A percentile compares a stretch with the other conserved stretches of the same genome.
phyloP scores from a whole-genome alignment of 2,888 invertebrate genomes.

The Eupithecia inturbata region DNA sequence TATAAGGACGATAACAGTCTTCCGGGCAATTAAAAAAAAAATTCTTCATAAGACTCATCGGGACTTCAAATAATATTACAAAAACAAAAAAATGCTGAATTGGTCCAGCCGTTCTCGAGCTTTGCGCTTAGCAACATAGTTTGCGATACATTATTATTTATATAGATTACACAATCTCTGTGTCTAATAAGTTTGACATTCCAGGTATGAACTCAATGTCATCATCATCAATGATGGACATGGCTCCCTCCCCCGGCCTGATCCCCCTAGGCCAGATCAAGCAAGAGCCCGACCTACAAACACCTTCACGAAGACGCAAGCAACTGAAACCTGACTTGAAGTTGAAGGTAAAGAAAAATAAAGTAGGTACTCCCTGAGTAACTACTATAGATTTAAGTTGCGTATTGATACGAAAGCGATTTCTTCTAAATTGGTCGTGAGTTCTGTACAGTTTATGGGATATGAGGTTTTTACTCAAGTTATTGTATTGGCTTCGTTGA shows the following conservation, averaged over 20 bases:
- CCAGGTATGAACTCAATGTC: slow-evolving; percentile 53
- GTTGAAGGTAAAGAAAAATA: slow-evolving; percentile 79
- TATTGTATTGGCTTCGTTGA: not conserved
- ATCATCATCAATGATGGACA: slow-evolving; percentile 54
- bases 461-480: not conserved
- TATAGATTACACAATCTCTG: not conserved
- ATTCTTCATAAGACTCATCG: too few species aligned
- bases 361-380: slow-evolving; percentile 36
- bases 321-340: slow-evolving; percentile 95
- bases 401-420: slow-evolving; percentile 27
- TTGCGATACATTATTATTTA: too few species aligned
- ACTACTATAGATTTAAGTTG: slow-evolving; percentile 29
- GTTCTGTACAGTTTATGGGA: not conserved
- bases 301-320: slow-evolving; percentile 90
- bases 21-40: too few species aligned
- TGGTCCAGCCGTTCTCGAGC: too few species aligned
- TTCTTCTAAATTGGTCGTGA: not conserved
- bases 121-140: too few species aligned
- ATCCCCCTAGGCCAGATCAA: slow-evolving; percentile 77
- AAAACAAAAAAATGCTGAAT: too few species aligned
- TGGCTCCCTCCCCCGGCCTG: slow-evolving; percentile 66
- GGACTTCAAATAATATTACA: too few species aligned
- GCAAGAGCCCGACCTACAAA: slow-evolving; percentile 82
- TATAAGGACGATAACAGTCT: too few species aligned
- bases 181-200: not conserved